A percentile compares a stretch with the other conserved stretches of the same genome.
phyloP scores from a whole-genome alignment of 2,797 vertebrate species.

The Pantherophis alleghaniensis region DNA sequence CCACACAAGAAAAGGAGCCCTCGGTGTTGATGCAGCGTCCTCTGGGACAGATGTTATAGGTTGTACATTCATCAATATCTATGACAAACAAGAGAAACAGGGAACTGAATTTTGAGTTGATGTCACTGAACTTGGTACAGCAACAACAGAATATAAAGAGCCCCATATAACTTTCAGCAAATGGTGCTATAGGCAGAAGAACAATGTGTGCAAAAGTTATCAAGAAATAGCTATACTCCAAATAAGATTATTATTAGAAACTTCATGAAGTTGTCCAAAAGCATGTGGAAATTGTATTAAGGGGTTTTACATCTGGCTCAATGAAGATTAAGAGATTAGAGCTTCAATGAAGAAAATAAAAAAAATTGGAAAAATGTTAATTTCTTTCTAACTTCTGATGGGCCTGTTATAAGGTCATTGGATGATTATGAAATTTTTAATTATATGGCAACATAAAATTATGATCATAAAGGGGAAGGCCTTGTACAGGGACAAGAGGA shows the following conservation, averaged over 20 bases:
- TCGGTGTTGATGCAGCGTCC: slow-evolving; percentile 82
- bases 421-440: not conserved
- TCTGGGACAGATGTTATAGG: slow-evolving; percentile 66
- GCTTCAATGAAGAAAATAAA: not conserved
- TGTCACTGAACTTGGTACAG: not conserved
- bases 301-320: not conserved
- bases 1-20: slow-evolving; percentile 80
- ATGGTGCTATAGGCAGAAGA: not conserved
- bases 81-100: slow-evolving; percentile 50
- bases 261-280: not conserved
- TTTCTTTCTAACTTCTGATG: not conserved
- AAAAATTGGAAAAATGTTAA: not conserved
- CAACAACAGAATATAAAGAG: not conserved
- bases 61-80: slow-evolving; percentile 85
- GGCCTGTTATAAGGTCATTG: not conserved
- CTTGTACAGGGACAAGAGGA: not conserved
- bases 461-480: not conserved
- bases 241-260: not conserved
- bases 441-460: not conserved
- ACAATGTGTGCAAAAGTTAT: not conserved
- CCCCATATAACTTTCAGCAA: not conserved
- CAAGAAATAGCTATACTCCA: not conserved
- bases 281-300: not conserved
- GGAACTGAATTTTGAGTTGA: not conserved
- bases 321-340: not conserved